phyloP scores from a whole-genome alignment of 1,140 invertebrate species.

The Drosophila ironensis region DNA sequence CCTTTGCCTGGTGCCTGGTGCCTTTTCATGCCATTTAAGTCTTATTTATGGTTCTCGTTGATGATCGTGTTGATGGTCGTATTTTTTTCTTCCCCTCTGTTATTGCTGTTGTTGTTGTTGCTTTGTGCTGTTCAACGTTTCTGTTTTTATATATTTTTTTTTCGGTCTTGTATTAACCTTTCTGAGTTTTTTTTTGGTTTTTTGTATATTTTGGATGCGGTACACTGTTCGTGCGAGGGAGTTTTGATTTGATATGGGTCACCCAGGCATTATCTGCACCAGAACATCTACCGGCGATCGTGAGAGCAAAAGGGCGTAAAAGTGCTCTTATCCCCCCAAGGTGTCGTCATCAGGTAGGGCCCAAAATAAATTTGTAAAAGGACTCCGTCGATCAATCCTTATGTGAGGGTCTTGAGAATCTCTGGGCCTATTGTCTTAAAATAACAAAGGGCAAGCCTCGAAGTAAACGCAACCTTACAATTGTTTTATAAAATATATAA shows the following conservation, averaged over 20 bases:
- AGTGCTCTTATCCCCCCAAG: constrained; percentile 26
- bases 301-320: constrained; percentile 27
- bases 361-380: neutral
- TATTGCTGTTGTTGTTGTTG: constrained; percentile 53
- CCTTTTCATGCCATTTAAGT: constrained; percentile 78
- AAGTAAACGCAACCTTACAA: too few relatives aligned
- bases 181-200: constrained; percentile 41
- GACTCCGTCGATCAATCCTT: neutral
- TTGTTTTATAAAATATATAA: too few relatives aligned
- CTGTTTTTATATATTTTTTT: constrained; percentile 13
- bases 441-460: neutral
- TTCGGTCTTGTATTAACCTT: constrained; percentile 37
- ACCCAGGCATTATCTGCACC: constrained; percentile 6
- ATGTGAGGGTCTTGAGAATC: neutral
- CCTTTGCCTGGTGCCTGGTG: too few relatives aligned
- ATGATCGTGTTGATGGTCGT: constrained; percentile 78
- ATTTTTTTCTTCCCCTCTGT: constrained; percentile 50
- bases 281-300: constrained; percentile 18
- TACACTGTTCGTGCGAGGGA: constrained; percentile 27
- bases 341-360: constrained; percentile 1
- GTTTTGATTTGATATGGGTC: constrained; percentile 52
- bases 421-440: neutral
- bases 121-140: constrained; percentile 41
- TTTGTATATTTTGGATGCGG: too few relatives aligned
- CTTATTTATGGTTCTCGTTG: constrained; percentile 78